Evolutionary conservation across 2,888 invertebrate species (phyloP).

Genomic region (Scrobipalpa costella): DNA sequence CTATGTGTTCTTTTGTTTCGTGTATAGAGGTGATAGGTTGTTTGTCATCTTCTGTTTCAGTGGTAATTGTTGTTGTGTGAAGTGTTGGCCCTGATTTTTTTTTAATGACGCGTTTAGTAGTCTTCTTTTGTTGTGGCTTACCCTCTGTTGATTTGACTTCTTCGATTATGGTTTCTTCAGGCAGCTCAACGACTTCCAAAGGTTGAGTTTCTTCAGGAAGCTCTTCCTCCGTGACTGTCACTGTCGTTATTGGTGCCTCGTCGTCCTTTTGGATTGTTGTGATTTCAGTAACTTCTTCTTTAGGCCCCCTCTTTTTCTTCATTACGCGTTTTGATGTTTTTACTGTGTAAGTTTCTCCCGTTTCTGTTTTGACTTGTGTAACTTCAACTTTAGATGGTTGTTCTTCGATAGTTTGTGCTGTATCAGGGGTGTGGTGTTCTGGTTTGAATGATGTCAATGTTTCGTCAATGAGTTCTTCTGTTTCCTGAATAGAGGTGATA

Average conservation of each 20-base stretch:
- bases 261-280: constrained; percentile 50
- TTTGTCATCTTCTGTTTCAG: constrained; percentile 13
- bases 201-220: constrained; percentile 33
- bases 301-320: constrained; percentile 54
- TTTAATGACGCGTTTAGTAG: constrained; percentile 49
- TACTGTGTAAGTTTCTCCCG: constrained; percentile 45
- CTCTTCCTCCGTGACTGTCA: constrained; percentile 37
- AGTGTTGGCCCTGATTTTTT: constrained; percentile 36
- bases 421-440: constrained; percentile 26
- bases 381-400: constrained; percentile 33
- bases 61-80: constrained; percentile 46
- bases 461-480: constrained; percentile 41
- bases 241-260: constrained; percentile 36
- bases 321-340: constrained; percentile 39
- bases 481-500: constrained; percentile 33
- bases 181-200: constrained; percentile 47
- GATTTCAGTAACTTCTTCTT: constrained; percentile 46
- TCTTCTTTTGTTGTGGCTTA: constrained; percentile 44
- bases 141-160: constrained; percentile 45
- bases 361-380: constrained; percentile 47
- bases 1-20: constrained; percentile 43
- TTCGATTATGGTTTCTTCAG: constrained; percentile 44
- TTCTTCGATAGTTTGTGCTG: constrained; percentile 34
- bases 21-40: constrained; percentile 31
- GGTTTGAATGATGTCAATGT: constrained; percentile 24